These are phyloP conservation scores for Pogona vitticeps DNA, from an alignment of 2,113 vertebrate genomes.

Conservation along the genomic window DNA sequence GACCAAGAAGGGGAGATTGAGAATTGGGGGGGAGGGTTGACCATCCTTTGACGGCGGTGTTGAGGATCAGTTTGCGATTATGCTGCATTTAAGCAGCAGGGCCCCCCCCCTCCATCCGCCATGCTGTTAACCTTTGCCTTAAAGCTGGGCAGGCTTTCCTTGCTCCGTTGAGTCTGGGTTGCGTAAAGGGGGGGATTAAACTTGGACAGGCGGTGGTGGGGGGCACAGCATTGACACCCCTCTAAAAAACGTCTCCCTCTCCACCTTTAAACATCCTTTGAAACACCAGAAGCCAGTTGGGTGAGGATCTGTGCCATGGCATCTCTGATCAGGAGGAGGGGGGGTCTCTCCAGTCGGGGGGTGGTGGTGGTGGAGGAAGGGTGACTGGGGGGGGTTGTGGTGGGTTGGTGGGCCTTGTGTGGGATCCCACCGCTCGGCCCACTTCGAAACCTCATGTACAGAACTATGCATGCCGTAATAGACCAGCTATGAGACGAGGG, in stretches of 20 bases:
- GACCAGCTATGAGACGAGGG: constrained; percentile 7
- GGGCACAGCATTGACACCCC: neutral
- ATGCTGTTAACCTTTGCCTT: neutral
- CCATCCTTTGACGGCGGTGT: neutral
- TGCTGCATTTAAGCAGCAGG: neutral
- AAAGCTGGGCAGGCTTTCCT: neutral
- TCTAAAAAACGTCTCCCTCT: neutral
- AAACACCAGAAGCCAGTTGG: neutral
- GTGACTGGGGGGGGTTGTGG: neutral
- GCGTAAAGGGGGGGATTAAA: neutral
- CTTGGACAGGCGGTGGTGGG: neutral
- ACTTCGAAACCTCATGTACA: constrained; percentile 19
- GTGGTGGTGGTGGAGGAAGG: neutral
- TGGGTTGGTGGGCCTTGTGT: neutral
- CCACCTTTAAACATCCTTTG: neutral
- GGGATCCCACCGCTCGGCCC: neutral
- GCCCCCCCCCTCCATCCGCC: neutral
- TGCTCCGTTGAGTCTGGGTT: neutral
- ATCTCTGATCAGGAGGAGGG: neutral
- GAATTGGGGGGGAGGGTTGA: neutral
- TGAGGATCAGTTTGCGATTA: neutral
- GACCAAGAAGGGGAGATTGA: neutral
- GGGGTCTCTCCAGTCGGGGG: neutral
- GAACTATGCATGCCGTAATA: constrained; percentile 63
- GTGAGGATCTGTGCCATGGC: neutral